Conservation (phyloP, 30 jellyfish, hydroid and myxozoan species). For the Aurelia coerulea region DNA sequence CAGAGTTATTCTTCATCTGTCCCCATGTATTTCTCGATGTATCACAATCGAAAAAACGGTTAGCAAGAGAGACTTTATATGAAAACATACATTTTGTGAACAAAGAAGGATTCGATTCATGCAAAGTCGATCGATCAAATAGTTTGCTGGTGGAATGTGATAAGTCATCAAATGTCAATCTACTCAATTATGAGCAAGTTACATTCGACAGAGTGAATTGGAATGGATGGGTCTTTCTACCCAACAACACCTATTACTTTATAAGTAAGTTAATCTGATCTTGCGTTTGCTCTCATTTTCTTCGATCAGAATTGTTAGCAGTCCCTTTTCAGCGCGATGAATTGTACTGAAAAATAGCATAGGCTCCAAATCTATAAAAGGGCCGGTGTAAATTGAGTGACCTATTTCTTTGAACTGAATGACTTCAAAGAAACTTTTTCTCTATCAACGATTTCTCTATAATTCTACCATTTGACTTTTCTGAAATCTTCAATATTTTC, state of each 20-base stretch:
- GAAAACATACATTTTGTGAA: conserved; percentile 76
- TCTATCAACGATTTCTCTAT: no score
- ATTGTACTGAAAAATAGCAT: no score
- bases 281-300: no score
- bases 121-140: conserved; percentile 55
- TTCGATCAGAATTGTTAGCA: no score
- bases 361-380: no score
- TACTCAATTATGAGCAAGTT: conserved; percentile 33
- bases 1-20: conserved; percentile 67
- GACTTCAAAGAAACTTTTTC: no score
- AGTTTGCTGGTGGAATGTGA: conserved; percentile 62
- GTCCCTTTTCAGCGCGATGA: no score
- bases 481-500: no score
- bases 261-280: conserved; percentile 46
- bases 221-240: conserved; percentile 46
- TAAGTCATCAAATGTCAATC: neutral
- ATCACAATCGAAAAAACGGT: conserved; percentile 5
- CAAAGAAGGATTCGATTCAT: conserved; percentile 65
- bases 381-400: no score
- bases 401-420: no score
- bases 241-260: conserved; percentile 66
- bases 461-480: no score
- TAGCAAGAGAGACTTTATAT: conserved; percentile 7
- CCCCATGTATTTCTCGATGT: conserved; percentile 60
- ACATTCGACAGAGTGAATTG: conserved; percentile 20